These are phyloP conservation scores for Tretioscincus oriximinensis DNA, from an alignment of 2,113 vertebrate genomes.

Conservation along the genomic window DNA sequence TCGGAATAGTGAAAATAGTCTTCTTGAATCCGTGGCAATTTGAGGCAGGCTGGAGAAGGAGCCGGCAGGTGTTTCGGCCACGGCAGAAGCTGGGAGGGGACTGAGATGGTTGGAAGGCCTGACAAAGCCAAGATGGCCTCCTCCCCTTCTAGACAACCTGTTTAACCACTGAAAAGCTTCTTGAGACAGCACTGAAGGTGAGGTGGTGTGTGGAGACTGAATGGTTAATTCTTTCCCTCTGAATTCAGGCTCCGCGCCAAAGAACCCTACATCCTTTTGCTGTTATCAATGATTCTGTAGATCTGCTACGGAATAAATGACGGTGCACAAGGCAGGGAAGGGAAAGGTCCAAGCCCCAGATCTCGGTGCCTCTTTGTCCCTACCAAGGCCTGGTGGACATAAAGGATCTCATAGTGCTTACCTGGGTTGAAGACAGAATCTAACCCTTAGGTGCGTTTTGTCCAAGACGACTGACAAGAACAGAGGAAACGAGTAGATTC, in stretches of 20 bases:
- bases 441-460: too few relatives aligned
- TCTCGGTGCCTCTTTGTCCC: neutral
- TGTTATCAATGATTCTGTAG: neutral
- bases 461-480: too few relatives aligned
- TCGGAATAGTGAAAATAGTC: neutral
- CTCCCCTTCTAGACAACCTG: too few relatives aligned
- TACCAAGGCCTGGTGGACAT: neutral
- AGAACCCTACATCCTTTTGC: neutral
- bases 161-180: too few relatives aligned
- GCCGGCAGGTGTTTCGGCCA: neutral
- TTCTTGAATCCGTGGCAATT: neutral
- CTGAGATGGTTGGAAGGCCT: neutral
- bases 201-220: neutral
- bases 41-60: neutral
- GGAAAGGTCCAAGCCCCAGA: neutral
- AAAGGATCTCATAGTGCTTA: too few relatives aligned
- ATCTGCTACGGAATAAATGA: neutral
- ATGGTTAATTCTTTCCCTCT: neutral
- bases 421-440: too few relatives aligned
- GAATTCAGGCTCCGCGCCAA: neutral
- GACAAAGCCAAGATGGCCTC: neutral
- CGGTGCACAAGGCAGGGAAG: neutral
- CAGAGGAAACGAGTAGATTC: neutral
- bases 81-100: neutral
- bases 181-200: neutral